Percentiles rank a stretch among this genome's conserved stretches.
These are phyloP conservation scores for Orchesellides sinensis DNA, from an alignment of 2,888 invertebrate genomes.

Conservation along the genomic window DNA sequence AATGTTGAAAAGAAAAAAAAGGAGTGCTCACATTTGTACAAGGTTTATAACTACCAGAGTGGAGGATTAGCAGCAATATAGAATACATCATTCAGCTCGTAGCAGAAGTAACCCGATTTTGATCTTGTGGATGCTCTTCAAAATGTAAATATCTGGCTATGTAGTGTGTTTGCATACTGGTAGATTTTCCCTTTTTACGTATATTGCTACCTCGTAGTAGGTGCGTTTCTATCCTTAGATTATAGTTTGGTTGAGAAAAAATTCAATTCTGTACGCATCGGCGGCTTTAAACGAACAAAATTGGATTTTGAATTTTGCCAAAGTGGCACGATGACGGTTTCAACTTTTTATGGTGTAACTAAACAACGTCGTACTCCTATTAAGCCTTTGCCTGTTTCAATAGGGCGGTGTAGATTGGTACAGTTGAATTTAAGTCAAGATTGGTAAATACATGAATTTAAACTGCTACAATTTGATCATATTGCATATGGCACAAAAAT, in stretches of 20 bases:
- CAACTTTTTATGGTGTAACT: background rate
- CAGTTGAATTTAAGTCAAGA: no score
- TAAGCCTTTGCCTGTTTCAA: no score
- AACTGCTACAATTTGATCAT: background rate
- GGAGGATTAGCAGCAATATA: no score
- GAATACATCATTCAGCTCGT: background rate
- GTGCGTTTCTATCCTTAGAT: background rate
- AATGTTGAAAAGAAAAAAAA: background rate
- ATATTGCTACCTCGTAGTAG: background rate
- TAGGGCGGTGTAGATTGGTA: no score
- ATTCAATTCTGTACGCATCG: constrained; percentile 9
- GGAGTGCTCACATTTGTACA: no score
- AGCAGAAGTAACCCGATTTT: background rate
- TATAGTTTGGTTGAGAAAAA: background rate
- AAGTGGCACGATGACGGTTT: background rate
- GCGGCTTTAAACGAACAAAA: constrained; percentile 8
- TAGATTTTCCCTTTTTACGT: no score
- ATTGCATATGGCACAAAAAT: background rate
- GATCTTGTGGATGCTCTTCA: background rate
- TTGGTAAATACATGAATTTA: background rate
- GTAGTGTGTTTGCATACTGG: no score
- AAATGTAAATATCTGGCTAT: no score
- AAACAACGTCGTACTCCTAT: no score
- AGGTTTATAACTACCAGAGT: no score
- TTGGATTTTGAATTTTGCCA: constrained; percentile 2